Base-by-base conservation (phyloP, 2,888 invertebrate genomes). In the Oscheius sp. region DNA sequence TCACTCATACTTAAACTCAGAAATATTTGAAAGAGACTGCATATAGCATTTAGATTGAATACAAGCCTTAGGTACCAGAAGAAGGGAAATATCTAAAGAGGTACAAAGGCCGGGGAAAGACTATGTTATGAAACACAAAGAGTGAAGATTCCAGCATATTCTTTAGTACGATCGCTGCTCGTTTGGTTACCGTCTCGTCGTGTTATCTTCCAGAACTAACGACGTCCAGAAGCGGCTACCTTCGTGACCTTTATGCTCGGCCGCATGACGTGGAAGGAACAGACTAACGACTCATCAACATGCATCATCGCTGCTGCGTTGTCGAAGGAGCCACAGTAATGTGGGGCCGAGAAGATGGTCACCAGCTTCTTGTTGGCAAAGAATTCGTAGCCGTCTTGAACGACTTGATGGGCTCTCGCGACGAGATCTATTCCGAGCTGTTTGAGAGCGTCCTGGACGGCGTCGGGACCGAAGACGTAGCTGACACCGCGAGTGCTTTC, bases 341-440 rank as follows among this genome's bases (percentile, higher is more conserved):
- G 81, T 5, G 84, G 84, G 21, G 84, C 84, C 32, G 84, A 84
- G 76, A 84, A 84, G 58, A 84, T 81, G 13, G 84, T 84, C 21
- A 81, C 81, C 55, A 86, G 72, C 70, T 82, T 84, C 57, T 82
- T 81, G 50, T 85, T 81, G 29, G 84, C 85, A 85, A 92, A 92
- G 86, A 92, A 92, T 86, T 92, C 91, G 87, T 92, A 92, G 21
- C 92, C 92, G 88, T 92, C 92, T 86, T 92, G 91, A 10, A 92
- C 92, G 51, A 68, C 68, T 37, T 86, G 86, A 74, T 86, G 86
- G 42, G 86, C 86, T 37, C 86, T 55, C 10, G 84, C 86, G 33
- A 86, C 81, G 68, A 86, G 59, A 68, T 85, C 85, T 50, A 86
- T 82, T 66, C 82, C 83, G 50, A 86, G 73, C 11, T 71, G 63